Evolutionary conservation across 2,888 invertebrate genomes (phyloP).

Genomic region (Drosophila limbata): DNA sequence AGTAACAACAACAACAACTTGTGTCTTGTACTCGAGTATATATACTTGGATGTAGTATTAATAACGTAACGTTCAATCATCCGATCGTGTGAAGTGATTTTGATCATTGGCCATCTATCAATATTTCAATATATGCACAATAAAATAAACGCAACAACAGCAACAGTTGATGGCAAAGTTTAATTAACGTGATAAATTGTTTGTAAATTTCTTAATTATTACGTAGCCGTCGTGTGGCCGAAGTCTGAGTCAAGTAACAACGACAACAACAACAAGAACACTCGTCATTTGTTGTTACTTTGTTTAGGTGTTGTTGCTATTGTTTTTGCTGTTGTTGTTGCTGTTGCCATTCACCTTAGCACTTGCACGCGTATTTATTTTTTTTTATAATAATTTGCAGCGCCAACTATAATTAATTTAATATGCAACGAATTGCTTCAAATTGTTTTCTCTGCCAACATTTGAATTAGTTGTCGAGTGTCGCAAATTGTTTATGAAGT

Average conservation of each 20-base stretch:
- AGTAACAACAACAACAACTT: constrained; percentile 24
- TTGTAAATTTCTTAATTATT: constrained; percentile 82
- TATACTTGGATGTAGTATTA: constrained; percentile 16
- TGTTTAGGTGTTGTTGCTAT: background rate
- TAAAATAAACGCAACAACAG: constrained; percentile 23
- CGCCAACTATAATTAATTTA: constrained; percentile 63
- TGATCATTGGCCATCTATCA: constrained; percentile 77
- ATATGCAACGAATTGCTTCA: constrained; percentile 39
- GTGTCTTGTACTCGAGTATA: constrained; percentile 7
- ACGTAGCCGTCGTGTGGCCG: constrained; percentile 68
- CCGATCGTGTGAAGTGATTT: constrained; percentile 78
- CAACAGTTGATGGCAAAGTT: constrained; percentile 62
- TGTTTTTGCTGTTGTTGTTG: background rate
- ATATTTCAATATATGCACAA: constrained; percentile 52
- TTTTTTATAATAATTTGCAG: constrained; percentile 57
- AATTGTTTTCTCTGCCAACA: constrained; percentile 26
- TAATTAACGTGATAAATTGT: constrained; percentile 80
- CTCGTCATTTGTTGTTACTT: background rate
- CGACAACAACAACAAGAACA: background rate
- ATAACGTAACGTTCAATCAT: constrained; percentile 58
- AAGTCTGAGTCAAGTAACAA: constrained; percentile 11
- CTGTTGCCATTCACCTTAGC: constrained; percentile 75
- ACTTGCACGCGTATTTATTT: constrained; percentile 59
- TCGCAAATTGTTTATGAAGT: constrained; percentile 73
- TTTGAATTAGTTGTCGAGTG: constrained; percentile 58